phyloP scores from a whole-genome alignment of 2,113 vertebrate species.

The Paraplagusia blochii region DNA sequence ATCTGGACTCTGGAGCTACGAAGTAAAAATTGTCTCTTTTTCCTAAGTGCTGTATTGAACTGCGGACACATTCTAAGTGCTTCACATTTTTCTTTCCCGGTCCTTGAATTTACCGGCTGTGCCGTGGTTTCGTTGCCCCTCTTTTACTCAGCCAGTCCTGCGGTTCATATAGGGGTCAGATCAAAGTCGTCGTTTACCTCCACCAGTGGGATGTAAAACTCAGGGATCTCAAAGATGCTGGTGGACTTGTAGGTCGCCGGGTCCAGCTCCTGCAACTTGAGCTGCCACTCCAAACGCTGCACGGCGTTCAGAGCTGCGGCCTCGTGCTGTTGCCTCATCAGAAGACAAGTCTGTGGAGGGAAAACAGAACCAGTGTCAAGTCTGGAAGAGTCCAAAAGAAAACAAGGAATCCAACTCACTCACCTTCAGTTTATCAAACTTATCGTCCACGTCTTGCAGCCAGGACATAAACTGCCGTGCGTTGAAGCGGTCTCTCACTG shows the following conservation, averaged over 20 bases:
- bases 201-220: slow-evolving; percentile 97
- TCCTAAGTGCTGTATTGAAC: slow-evolving; percentile 49
- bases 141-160: slow-evolving; percentile 15
- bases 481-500: slow-evolving; percentile 95
- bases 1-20: slow-evolving; percentile 42
- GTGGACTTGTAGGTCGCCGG: slow-evolving; percentile 95
- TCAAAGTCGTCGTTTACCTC: slow-evolving; percentile 99
- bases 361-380: too few species aligned
- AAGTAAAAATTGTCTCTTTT: slow-evolving; percentile 27
- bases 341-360: slow-evolving; percentile 86
- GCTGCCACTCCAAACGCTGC: slow-evolving; percentile 97
- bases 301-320: slow-evolving; percentile 96
- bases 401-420: not conserved
- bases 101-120: slow-evolving; percentile 10
- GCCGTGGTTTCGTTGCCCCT: not conserved
- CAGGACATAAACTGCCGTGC: slow-evolving; percentile 98
- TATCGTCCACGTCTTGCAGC: slow-evolving; percentile 98
- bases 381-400: not conserved
- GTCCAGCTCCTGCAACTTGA: slow-evolving; percentile 96
- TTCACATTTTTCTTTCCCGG: slow-evolving; percentile 40
- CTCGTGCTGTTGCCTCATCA: slow-evolving; percentile 99
- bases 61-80: slow-evolving; percentile 64
- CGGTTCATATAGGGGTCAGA: slow-evolving; percentile 91
- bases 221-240: slow-evolving; percentile 97
- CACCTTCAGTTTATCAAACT: slow-evolving; percentile 99